Percentiles rank a stretch among this genome's conserved stretches.
phyloP scores from a whole-genome alignment of 2,888 invertebrate species.

The Notodonta dromedarius region DNA sequence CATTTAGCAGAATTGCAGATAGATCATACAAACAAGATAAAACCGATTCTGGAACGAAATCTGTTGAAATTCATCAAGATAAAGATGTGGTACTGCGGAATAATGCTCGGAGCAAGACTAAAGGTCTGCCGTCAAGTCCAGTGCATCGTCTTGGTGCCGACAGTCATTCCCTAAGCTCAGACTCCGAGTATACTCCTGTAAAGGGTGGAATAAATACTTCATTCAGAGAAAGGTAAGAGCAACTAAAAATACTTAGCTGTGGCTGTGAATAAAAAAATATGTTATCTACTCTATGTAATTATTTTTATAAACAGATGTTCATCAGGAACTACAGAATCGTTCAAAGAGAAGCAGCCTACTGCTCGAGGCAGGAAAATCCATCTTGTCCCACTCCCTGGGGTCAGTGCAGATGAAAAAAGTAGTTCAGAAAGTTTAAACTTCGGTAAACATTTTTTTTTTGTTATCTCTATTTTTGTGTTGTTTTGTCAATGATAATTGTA shows the following conservation, averaged over 20 bases:
- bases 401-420: constrained; percentile 87
- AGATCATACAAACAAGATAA: constrained; percentile 56
- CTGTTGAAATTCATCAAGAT: constrained; percentile 53
- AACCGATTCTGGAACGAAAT: constrained; percentile 49
- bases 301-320: constrained; percentile 62
- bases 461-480: neutral
- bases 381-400: constrained; percentile 76
- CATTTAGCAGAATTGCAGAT: constrained; percentile 52
- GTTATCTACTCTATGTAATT: constrained; percentile 10
- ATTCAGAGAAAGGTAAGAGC: constrained; percentile 85
- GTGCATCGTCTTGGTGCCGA: constrained; percentile 64
- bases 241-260: neutral
- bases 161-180: constrained; percentile 88
- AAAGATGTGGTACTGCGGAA: constrained; percentile 51
- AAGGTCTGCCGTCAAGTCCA: constrained; percentile 66
- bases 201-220: constrained; percentile 74
- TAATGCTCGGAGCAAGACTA: constrained; percentile 64
- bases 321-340: constrained; percentile 66
- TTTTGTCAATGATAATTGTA: too few relatives aligned
- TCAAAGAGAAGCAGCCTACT: constrained; percentile 69
- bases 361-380: constrained; percentile 69
- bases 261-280: neutral
- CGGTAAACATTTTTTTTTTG: constrained; percentile 51
- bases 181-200: constrained; percentile 89
- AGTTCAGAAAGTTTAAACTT: constrained; percentile 92